Conservation (phyloP, 2,113 vertebrate species). For the Chauna torquata region DNA sequence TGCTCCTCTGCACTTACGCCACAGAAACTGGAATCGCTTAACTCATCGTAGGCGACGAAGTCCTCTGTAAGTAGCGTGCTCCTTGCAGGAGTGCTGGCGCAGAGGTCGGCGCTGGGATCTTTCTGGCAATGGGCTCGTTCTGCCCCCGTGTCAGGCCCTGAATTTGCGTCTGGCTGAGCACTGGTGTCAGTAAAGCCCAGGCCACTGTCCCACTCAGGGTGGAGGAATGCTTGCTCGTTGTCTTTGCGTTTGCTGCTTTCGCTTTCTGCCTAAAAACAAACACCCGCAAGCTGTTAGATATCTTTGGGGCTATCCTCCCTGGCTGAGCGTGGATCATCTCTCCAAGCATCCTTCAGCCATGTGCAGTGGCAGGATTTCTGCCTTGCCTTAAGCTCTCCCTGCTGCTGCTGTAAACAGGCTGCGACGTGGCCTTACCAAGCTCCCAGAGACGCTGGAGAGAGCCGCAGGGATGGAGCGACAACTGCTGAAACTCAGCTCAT, state of each 20-base stretch:
- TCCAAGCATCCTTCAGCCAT: neutral
- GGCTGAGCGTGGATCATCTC: neutral
- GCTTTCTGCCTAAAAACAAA: constrained; percentile 64
- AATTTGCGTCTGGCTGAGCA: constrained; percentile 78
- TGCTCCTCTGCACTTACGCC: constrained; percentile 77
- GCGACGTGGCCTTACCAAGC: neutral
- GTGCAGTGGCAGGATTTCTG: neutral
- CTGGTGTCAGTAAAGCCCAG: constrained; percentile 78
- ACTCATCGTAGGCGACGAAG: constrained; percentile 76
- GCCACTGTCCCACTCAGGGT: constrained; percentile 79
- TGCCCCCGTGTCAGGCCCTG: constrained; percentile 76
- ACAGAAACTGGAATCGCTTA: constrained; percentile 79
- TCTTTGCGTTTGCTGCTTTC: constrained; percentile 31
- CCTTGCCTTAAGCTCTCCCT: neutral
- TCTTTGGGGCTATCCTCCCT: neutral
- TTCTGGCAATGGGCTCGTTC: constrained; percentile 39
- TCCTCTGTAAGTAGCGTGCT: constrained; percentile 69
- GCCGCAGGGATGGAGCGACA: neutral
- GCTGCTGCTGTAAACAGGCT: neutral
- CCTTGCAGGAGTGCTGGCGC: neutral
- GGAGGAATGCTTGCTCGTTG: constrained; percentile 68
- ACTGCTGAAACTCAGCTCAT: neutral
- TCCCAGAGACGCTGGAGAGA: neutral
- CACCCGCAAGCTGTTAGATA: neutral
- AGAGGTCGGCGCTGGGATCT: neutral